Evolutionary conservation across 2,113 vertebrate species (phyloP).

Genomic region (Isurus oxyrinchus): DNA sequence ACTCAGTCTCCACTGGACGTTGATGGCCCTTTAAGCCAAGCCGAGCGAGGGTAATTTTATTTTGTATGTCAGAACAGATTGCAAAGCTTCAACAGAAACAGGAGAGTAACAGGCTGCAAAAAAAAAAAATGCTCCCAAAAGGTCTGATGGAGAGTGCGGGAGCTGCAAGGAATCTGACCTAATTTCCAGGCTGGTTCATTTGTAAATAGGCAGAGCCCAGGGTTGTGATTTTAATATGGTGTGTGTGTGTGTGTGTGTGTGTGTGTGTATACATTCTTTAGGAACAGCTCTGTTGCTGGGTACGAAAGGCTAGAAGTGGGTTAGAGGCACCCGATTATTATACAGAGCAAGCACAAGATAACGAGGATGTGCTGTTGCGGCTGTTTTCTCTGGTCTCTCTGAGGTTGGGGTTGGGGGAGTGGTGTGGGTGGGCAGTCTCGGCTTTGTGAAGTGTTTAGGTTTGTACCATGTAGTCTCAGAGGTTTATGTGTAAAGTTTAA

Average conservation of each 20-base stretch:
- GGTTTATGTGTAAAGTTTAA: too few species aligned
- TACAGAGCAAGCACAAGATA: neutral
- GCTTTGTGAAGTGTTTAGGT: neutral
- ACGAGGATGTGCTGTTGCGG: neutral
- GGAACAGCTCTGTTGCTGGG: neutral
- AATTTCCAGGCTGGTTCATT: neutral
- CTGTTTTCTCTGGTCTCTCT: neutral
- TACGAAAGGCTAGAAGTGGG: neutral
- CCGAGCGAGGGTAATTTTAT: neutral
- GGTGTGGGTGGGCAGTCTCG: neutral
- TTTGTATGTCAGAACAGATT: constrained; percentile 13
- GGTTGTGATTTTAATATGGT: neutral
- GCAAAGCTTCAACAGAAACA: neutral
- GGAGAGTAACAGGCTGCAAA: neutral
- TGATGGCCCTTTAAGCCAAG: neutral
- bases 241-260: neutral
- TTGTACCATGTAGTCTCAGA: too few species aligned
- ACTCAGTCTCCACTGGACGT: neutral
- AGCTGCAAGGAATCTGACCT: neutral
- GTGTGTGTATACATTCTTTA: neutral
- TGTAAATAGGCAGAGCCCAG: neutral
- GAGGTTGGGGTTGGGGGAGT: neutral
- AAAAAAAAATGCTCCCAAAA: too few species aligned
- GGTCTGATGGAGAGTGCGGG: neutral
- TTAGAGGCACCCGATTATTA: neutral